Percentiles rank a stretch among this genome's conserved stretches.
These are phyloP conservation scores for Wasmannia auropunctata DNA, from an alignment of 1,140 invertebrate species.

Conservation along the genomic window DNA sequence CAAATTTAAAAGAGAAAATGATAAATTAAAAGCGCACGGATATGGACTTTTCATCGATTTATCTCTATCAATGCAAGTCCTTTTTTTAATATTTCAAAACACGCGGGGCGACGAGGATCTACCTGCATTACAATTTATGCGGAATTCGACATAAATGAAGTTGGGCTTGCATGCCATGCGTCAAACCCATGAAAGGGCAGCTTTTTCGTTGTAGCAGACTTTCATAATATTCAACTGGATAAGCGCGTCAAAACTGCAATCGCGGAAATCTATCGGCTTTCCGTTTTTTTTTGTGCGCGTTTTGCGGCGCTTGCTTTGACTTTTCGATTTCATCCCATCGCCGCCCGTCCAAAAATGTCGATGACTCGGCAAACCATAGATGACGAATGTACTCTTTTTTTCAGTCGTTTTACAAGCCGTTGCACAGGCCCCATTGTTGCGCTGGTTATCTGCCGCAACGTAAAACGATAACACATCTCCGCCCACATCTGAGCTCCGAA, in stretches of 20 bases:
- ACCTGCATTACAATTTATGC: neutral
- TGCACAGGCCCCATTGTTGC: constrained; percentile 37
- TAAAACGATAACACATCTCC: constrained; percentile 47
- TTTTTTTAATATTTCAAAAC: neutral
- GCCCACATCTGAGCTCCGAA: neutral
- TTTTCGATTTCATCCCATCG: constrained; percentile 65
- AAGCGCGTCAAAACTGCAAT: constrained; percentile 47
- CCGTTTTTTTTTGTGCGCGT: constrained; percentile 55
- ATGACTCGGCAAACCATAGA: constrained; percentile 64
- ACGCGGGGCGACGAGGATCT: neutral
- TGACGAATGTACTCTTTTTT: constrained; percentile 65
- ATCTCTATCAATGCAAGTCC: neutral
- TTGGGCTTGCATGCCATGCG: neutral
- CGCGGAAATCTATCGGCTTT: constrained; percentile 59
- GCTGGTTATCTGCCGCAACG: constrained; percentile 14
- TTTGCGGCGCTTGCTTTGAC: constrained; percentile 57
- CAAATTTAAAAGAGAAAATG: neutral
- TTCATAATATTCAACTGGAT: constrained; percentile 42
- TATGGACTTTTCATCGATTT: neutral
- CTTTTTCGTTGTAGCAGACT: constrained; percentile 30
- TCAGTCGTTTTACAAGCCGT: constrained; percentile 58
- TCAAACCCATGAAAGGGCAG: neutral
- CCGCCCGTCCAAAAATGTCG: constrained; percentile 66
- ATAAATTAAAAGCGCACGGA: neutral
- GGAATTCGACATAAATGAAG: constrained; percentile 19